Evolutionary conservation across 2,113 vertebrate genomes (phyloP).

Genomic region (Machaerirhynchus nigripectus): DNA sequence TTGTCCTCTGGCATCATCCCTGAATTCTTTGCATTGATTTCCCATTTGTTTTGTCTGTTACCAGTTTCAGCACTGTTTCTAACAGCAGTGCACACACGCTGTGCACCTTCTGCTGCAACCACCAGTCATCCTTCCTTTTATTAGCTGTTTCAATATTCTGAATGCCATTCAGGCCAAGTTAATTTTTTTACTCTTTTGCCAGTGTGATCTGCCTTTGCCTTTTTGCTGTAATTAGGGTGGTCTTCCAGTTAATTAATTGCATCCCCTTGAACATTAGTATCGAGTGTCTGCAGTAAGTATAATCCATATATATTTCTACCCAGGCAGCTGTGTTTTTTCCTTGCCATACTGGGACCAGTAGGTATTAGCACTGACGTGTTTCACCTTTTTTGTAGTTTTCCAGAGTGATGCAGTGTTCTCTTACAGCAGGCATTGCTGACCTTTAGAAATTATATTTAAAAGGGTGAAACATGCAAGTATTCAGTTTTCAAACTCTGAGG

Average conservation of each 20-base stretch:
- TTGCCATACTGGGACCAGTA: neutral
- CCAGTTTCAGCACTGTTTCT: neutral
- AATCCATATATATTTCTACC: neutral
- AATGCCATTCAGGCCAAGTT: neutral
- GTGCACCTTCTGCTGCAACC: slow-evolving; percentile 20
- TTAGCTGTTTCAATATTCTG: neutral
- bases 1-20: neutral
- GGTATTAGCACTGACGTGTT: neutral
- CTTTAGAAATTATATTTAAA: neutral
- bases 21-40: neutral
- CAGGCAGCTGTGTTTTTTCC: neutral
- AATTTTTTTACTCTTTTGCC: neutral
- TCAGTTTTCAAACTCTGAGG: neutral
- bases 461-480: neutral
- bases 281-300: neutral
- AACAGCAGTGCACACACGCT: neutral
- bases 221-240: neutral
- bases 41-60: neutral
- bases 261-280: neutral
- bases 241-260: neutral
- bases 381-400: neutral
- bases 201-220: neutral
- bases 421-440: neutral
- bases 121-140: neutral
- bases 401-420: neutral